These are phyloP conservation scores for Phengaris arion DNA, from an alignment of 2,888 invertebrate genomes.

Conservation along the genomic window DNA sequence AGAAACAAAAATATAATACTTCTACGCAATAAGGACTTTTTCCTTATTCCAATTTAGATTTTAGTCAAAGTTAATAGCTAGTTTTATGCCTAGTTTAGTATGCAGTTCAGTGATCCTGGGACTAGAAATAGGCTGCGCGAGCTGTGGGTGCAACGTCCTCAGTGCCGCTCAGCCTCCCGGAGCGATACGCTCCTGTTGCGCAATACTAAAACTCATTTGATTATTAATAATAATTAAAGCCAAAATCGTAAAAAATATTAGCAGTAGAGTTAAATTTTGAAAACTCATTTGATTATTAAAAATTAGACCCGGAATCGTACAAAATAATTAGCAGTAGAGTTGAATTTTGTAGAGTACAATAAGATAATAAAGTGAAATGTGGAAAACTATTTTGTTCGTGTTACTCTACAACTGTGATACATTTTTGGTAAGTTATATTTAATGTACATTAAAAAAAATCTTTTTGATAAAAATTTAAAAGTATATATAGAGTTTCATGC, in stretches of 20 bases:
- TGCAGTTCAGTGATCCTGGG: constrained; percentile 25
- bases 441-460: neutral
- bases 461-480: too few species aligned
- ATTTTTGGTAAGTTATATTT: constrained; percentile 34
- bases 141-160: constrained; percentile 60
- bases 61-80: neutral
- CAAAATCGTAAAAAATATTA: too few species aligned
- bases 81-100: constrained; percentile 3
- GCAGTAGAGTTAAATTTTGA: too few species aligned
- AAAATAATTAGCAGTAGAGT: too few species aligned
- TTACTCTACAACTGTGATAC: constrained; percentile 21
- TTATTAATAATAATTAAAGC: constrained; percentile 37
- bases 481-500: neutral
- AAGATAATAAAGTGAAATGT: constrained; percentile 33
- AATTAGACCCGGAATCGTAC: too few species aligned
- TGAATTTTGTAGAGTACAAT: too few species aligned
- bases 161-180: constrained; percentile 51
- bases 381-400: constrained; percentile 31
- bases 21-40: neutral
- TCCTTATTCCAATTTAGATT: neutral
- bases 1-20: neutral
- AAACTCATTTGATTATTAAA: too few species aligned
- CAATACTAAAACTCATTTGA: constrained; percentile 12
- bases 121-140: constrained; percentile 42
- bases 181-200: neutral